phyloP scores from a whole-genome alignment of 1,140 invertebrate genomes.

The Caenorhabditis tropicalis region DNA sequence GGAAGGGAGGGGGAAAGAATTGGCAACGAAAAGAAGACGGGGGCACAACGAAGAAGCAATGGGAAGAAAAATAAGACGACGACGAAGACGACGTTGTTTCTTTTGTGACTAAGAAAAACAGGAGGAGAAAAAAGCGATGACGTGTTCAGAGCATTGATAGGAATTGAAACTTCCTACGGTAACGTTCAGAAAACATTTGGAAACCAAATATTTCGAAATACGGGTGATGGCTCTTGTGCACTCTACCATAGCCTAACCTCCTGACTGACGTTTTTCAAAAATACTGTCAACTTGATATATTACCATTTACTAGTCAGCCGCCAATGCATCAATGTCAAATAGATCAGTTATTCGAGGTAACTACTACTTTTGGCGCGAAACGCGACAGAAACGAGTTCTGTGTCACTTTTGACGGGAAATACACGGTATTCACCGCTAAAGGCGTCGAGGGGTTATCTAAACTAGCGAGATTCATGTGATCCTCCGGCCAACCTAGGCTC shows the following conservation, averaged over 20 bases:
- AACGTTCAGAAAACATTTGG: too few relatives aligned
- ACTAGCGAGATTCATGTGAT: not conserved
- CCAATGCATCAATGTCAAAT: conserved; percentile 39
- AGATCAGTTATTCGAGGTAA: conserved; percentile 41
- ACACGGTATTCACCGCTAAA: not conserved
- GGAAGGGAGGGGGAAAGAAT: not conserved
- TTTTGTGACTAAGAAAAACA: not conserved
- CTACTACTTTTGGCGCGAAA: conserved; percentile 28
- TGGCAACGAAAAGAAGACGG: not conserved
- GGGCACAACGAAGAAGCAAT: not conserved
- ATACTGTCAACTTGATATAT: not conserved
- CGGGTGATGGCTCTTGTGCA: too few relatives aligned
- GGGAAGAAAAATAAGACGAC: not conserved
- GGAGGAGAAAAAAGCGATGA: too few relatives aligned
- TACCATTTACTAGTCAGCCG: conserved; percentile 3
- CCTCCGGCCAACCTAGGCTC: not conserved
- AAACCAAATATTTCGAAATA: too few relatives aligned
- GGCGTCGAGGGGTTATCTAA: not conserved
- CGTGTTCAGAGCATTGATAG: not conserved
- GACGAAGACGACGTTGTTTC: not conserved
- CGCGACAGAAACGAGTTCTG: not conserved
- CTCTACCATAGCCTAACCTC: too few relatives aligned
- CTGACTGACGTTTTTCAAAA: not conserved
- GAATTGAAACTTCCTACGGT: too few relatives aligned
- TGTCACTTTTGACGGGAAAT: not conserved